Percentiles rank a stretch among this genome's conserved stretches.
Evolutionary conservation across 2,888 invertebrate species (phyloP).

Genomic region (Phanerotoma sp.): DNA sequence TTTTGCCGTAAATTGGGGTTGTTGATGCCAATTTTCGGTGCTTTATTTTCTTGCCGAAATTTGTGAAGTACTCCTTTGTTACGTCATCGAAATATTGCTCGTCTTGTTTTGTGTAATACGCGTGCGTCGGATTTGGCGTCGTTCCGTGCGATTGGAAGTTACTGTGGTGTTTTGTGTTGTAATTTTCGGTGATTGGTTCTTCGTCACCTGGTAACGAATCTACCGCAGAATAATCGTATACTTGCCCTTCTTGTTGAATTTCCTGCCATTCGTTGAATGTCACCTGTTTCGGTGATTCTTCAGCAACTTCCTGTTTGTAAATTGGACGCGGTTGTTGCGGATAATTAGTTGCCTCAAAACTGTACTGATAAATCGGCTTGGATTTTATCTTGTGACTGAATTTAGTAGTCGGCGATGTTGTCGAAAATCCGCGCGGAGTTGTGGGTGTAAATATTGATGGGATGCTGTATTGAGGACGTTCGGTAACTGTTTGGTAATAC

Average conservation of each 20-base stretch:
- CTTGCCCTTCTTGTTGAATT: conserved; percentile 27
- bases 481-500: conserved; percentile 43
- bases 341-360: conserved; percentile 67
- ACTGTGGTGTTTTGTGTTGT: no score
- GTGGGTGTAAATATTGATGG: conserved; percentile 43
- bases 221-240: conserved; percentile 36
- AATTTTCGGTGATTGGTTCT: no score
- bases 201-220: conserved; percentile 3
- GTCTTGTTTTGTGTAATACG: conserved; percentile 70
- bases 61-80: conserved; percentile 73
- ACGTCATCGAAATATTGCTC: conserved; percentile 71
- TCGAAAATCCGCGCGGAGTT: conserved; percentile 31
- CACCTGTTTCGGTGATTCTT: conserved; percentile 33
- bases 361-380: conserved; percentile 73
- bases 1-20: conserved; percentile 49
- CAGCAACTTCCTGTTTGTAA: conserved; percentile 21
- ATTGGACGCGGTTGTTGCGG: conserved; percentile 32
- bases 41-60: conserved; percentile 70
- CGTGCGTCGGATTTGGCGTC: conserved; percentile 64
- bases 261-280: conserved; percentile 45
- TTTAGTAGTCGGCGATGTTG: conserved; percentile 2
- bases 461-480: conserved; percentile 31
- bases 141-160: conserved; percentile 42
- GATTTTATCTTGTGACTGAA: conserved; percentile 48
- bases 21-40: conserved; percentile 59